Evolutionary conservation across 1,140 invertebrate genomes (phyloP).

Genomic region (Meloidogyne floridensis): DNA sequence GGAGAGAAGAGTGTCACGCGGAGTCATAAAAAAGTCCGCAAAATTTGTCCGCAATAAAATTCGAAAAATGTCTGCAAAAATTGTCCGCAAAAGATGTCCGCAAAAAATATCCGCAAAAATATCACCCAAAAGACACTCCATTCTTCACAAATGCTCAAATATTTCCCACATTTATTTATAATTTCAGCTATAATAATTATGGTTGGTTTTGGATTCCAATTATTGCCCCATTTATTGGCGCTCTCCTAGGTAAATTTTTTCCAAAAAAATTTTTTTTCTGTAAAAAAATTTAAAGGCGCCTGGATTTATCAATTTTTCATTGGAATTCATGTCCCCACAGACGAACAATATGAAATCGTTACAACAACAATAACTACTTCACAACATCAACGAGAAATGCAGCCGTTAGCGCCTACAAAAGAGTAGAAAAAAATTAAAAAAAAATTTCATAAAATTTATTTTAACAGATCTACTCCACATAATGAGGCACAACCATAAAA

Average conservation of each 20-base stretch:
- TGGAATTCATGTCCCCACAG: conserved; percentile 48
- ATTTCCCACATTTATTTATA: conserved; percentile 20
- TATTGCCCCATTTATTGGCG: conserved; percentile 59
- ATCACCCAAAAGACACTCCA: too few species aligned
- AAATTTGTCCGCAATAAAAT: too few species aligned
- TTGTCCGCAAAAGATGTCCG: too few species aligned
- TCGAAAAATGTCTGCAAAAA: too few species aligned
- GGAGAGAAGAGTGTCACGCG: too few species aligned
- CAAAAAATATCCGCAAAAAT: too few species aligned
- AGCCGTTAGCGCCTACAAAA: conserved; percentile 35
- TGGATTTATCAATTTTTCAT: conserved; percentile 53
- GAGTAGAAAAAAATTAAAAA: conserved; percentile 25
- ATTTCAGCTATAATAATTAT: conserved; percentile 47
- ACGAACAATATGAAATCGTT: conserved; percentile 50
- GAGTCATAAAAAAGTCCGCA: too few species aligned
- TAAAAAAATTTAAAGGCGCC: conserved; percentile 24
- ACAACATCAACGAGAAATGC: conserved; percentile 32
- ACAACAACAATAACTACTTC: conserved; percentile 37
- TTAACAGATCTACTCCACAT: background rate
- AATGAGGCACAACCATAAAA: conserved; percentile 27
- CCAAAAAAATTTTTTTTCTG: background rate
- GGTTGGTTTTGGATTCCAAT: conserved; percentile 69
- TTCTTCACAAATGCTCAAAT: too few species aligned
- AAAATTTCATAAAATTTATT: background rate
- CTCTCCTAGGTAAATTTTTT: conserved; percentile 31